Base-by-base conservation (phyloP, 2,113 vertebrate species). In the Mastomys natalensis region DNA sequence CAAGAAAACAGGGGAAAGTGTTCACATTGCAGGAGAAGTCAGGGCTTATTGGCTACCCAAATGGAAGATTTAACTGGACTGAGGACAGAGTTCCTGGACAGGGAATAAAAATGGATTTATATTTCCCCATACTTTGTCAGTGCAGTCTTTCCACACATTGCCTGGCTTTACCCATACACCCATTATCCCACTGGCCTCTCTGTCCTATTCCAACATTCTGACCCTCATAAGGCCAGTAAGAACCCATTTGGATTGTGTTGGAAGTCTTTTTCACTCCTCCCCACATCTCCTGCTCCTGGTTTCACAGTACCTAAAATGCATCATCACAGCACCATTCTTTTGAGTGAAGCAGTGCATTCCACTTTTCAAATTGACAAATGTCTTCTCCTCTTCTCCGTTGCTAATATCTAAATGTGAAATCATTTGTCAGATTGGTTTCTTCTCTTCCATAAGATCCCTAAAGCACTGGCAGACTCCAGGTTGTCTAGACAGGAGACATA, bases 341-440 rank as follows among this genome's bases (percentile, higher is more conserved):
- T 92, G 55, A 93, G 51, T 90, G 85, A 89, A 93, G 3, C 80
- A 90, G 82, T 68, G 2, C 43, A 90, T 21, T 92, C 51, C 37
- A 37, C 62, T 86, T 94, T 95, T 95, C 76, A 66, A 86, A 95
- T 40, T 45, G 43, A 70, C 48, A 89, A 93, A 94, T 94, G 93
- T 24, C 48, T 26, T 51, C 66, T 45, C 58, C 2, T 24, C 48
- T 26, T 51, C 66, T 45, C 58, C 2, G 40, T 70, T 87, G 12
- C 48, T 88, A 93, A 80, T 86, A 93, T 48, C 68, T 93, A 96
- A 88, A 90, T 92, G 53, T 88, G 40, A 95, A 93, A 86, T 95
- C 37, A 92, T 90, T 88, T 82, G n/a, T 96, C 86, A 90, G 60
- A 95, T 88, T 88, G 58, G 87, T 90, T 96, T 95, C 85, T 94